These are phyloP conservation scores for Machimus atricapillus DNA, from an alignment of 2,888 invertebrate species.

Conservation along the genomic window DNA sequence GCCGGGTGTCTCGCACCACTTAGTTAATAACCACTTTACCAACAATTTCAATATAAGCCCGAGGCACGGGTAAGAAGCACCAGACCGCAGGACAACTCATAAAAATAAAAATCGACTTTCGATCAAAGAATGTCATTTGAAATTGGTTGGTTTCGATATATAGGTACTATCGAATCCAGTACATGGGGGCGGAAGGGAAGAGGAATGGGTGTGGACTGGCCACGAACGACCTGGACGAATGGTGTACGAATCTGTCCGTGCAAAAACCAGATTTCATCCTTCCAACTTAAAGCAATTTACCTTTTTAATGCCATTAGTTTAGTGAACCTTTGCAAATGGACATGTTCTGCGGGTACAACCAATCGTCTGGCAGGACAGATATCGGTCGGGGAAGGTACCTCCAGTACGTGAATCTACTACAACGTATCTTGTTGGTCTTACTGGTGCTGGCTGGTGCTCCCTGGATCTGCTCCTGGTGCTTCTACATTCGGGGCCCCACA, in stretches of 20 bases:
- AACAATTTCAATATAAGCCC: not conserved
- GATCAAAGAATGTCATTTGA: not conserved
- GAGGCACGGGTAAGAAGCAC: not conserved
- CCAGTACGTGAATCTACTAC: not conserved
- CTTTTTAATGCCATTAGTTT: conserved; percentile 27
- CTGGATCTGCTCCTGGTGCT: not conserved
- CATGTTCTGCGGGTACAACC: conserved; percentile 15
- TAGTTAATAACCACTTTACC: not conserved
- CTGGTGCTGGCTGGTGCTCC: not conserved
- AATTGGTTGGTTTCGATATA: not conserved
- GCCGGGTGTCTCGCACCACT: not conserved
- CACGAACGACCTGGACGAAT: not conserved
- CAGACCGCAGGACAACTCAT: not conserved
- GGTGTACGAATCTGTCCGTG: conserved; percentile 5
- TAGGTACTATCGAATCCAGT: not conserved
- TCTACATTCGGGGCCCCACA: not conserved
- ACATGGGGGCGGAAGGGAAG: not conserved
- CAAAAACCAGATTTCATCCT: conserved; percentile 21
- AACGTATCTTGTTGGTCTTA: not conserved
- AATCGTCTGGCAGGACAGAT: not conserved
- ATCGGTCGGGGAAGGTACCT: not conserved
- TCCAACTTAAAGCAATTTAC: conserved; percentile 27
- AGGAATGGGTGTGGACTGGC: not conserved
- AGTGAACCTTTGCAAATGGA: conserved; percentile 21
- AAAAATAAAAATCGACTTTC: conserved; percentile 9